Percentiles rank a stretch among this genome's conserved stretches.
Conservation (phyloP, 2,113 vertebrate genomes). For the Ceuthmochares aereus region DNA sequence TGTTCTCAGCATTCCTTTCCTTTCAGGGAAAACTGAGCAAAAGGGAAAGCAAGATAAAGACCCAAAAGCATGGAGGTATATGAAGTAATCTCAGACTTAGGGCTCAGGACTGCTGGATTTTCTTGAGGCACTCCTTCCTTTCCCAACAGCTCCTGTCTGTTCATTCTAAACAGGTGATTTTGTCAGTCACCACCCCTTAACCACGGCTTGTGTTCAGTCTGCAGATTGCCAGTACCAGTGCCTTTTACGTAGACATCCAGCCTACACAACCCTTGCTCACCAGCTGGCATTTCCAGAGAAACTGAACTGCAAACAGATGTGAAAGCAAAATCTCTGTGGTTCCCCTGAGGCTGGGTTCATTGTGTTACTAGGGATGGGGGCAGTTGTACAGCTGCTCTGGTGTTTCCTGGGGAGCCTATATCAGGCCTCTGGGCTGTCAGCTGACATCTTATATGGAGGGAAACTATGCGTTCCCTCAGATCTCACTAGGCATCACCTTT, state of each 20-base stretch:
- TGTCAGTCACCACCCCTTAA: background rate
- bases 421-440: background rate
- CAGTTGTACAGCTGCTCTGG: conserved; percentile 5
- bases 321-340: background rate
- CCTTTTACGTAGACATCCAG: background rate
- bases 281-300: conserved; percentile 38
- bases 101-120: background rate
- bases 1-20: background rate
- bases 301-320: background rate
- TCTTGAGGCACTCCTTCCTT: background rate
- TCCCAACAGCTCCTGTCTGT: background rate
- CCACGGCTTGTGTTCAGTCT: background rate
- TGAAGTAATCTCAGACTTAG: background rate
- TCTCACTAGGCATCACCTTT: background rate
- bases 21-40: background rate
- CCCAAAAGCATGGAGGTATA: background rate
- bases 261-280: background rate
- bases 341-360: conserved; percentile 6
- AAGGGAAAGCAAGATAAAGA: background rate
- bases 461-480: background rate
- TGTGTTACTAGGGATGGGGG: background rate
- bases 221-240: background rate
- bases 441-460: background rate
- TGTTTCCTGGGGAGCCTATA: background rate
- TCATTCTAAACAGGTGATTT: background rate